Evolutionary conservation across 2,888 invertebrate species (phyloP).

Genomic region (Leucophenga maculata): DNA sequence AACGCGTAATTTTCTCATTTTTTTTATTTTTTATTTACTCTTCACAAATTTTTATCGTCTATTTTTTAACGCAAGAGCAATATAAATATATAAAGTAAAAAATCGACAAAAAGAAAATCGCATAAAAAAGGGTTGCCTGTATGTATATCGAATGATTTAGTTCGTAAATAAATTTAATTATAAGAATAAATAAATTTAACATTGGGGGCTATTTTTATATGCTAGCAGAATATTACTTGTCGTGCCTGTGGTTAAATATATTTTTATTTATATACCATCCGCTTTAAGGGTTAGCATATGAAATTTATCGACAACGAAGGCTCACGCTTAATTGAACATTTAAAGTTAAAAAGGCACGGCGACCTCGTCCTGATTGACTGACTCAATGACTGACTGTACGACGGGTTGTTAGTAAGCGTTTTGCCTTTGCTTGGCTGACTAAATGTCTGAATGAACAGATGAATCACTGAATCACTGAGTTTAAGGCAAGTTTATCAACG

Average conservation of each 20-base stretch:
- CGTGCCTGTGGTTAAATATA: not conserved
- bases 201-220: conserved; percentile 15
- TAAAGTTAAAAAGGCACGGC: conserved; percentile 57
- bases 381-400: conserved; percentile 48
- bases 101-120: no score
- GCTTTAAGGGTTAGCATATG: conserved; percentile 28
- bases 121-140: conserved; percentile 51
- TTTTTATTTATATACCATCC: not conserved
- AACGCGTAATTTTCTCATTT: conserved; percentile 34
- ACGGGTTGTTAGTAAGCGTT: not conserved
- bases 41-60: conserved; percentile 28
- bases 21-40: conserved; percentile 29
- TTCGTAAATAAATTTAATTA: conserved; percentile 56
- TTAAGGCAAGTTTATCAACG: not conserved
- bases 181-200: conserved; percentile 51
- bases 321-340: conserved; percentile 62
- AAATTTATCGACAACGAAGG: conserved; percentile 57
- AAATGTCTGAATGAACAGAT: no score
- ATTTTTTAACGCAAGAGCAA: conserved; percentile 30
- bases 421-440: not conserved
- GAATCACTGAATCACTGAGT: not conserved
- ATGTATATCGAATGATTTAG: conserved; percentile 32
- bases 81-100: not conserved
- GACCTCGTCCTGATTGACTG: conserved; percentile 36
- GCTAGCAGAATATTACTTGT: conserved; percentile 47